Evolutionary conservation across 1,140 invertebrate species (phyloP).

Genomic region (Pseudomyrmex pallidus): DNA sequence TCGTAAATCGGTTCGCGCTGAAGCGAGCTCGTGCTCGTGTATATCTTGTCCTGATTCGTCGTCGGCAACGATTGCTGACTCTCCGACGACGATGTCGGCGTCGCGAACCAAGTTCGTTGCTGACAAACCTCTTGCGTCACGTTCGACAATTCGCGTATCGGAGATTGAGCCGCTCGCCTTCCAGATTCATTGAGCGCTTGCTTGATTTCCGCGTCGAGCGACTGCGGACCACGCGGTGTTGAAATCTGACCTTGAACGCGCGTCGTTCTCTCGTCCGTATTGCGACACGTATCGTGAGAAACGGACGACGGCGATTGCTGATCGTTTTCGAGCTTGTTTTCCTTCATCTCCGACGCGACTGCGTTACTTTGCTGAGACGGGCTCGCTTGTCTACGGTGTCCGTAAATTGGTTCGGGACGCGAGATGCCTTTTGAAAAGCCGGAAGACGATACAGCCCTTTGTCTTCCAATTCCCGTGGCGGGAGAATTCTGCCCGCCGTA

Average conservation of each 20-base stretch:
- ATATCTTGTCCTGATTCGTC: neutral
- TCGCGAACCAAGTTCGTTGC: neutral
- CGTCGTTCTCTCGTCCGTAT: slow-evolving; percentile 22
- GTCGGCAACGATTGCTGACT: neutral
- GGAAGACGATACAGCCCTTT: neutral
- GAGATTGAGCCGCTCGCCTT: neutral
- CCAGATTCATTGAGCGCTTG: neutral
- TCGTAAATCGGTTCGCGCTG: slow-evolving; percentile 39
- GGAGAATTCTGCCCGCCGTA: slow-evolving; percentile 1
- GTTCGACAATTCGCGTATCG: neutral
- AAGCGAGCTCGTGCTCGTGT: slow-evolving; percentile 3
- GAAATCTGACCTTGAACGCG: slow-evolving; percentile 29
- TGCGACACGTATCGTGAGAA: neutral
- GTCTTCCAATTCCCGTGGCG: neutral
- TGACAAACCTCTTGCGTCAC: neutral
- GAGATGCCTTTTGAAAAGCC: slow-evolving; percentile 51
- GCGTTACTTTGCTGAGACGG: neutral
- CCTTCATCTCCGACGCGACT: neutral
- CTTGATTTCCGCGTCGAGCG: neutral
- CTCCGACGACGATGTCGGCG: neutral
- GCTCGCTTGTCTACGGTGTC: slow-evolving; percentile 30
- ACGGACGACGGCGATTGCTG: neutral
- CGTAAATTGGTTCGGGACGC: slow-evolving; percentile 73
- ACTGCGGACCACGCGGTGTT: neutral
- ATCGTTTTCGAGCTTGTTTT: neutral